Base-by-base conservation (phyloP, 2,888 invertebrate genomes). In the Eupithecia inturbata region DNA sequence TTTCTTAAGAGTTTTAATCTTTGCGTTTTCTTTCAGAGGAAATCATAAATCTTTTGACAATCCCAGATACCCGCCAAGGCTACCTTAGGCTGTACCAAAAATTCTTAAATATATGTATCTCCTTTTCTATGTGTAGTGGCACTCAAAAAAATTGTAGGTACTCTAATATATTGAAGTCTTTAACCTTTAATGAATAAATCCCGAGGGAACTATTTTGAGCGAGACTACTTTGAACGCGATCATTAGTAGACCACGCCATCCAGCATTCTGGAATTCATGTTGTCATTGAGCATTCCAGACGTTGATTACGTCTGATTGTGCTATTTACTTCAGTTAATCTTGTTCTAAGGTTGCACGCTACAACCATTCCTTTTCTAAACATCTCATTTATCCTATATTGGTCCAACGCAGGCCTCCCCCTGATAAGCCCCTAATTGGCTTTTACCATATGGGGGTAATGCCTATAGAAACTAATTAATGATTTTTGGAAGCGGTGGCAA, bases 211-310 rank as follows among this genome's bases (percentile, higher is more conserved):
- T 72, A 68, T 75, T 70, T 22, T 26, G 53, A 39, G 49, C 33
- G 6, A 41, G 53, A 73, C 71, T 76, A 71, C 62, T 39, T 62
- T 71, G 64, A 76, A 68, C 28, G 68, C 64, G 62, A 41, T 57
- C 73, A 76, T 76, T 76, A 76, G 62, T 41, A 22, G 36, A 66
- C 49, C 71, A 73, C 70, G 76, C 73, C 49, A 76, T 73, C 62
- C 66, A 36, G 60, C 28, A 31, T 64, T 73, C 68, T 68, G 39
- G 57, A 57, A 70, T 72, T 68, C n/a, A 9, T n/a, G n/a, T n/a
- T n/a, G n/a, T n/a, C n/a, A n/a, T n/a, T n/a, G n/a, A 63, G 63
- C 39, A 64, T 28, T 41, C 68, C 22, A 69, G 70, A 68, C 62
- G 60, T n/a, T 4, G 57, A 57, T 57, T 57, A 57, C 57, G 26